Base-by-base conservation (phyloP, 2,113 vertebrate genomes). In the Myrmophylax atrothorax region DNA sequence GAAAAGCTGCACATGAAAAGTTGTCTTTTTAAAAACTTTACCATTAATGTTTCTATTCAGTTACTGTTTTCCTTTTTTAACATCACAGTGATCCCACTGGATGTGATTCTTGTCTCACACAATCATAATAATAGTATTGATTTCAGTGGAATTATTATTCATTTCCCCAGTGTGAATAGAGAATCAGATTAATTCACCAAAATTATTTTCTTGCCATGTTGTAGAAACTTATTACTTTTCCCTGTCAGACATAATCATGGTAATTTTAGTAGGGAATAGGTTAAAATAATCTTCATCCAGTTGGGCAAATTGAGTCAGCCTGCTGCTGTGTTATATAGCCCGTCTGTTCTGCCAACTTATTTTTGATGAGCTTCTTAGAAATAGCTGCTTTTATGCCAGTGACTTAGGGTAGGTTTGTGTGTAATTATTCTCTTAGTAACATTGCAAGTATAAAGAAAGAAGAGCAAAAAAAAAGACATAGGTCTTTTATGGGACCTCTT, bases 401-500 rank as follows among this genome's bases (percentile, higher is more conserved):
- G 84, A 96, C 82, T 96, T 95, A 56, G 90, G 95, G 89, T 96
- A 93, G 92, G 87, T 95, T 97, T 97, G 93, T 96, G 96, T 91
- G 74, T 94, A 97, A 98, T 97, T 97, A 96, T 96, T 78, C 94
- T 94, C 91, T 94, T 95, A 97, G 96, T 97, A 97, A 94, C 68
- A 87, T 81, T 94, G 90, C 84, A 96, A 97, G 89, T 96, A 93
- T 95, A 96, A 96, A 92, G 87, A 87, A 96, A 89, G 90, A 93
- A 89, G 35, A 10, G 14, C 1, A 7, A 49, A 52, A 70, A 80
- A 87, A 81, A 74, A 92, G 67, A 67, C 91, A 78, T 60, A 50
- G 87, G 87, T 96, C 93, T 97, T 97, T 97, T 92, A 37, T 75
- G 69, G 96, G 93, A 97, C 96, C 94, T 97, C 97, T 97, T 96